Evolutionary conservation across 2,113 vertebrate genomes (phyloP), one percentile per base, ranked within the genome.

Genomic region (Lasiurus cinereus): DNA sequence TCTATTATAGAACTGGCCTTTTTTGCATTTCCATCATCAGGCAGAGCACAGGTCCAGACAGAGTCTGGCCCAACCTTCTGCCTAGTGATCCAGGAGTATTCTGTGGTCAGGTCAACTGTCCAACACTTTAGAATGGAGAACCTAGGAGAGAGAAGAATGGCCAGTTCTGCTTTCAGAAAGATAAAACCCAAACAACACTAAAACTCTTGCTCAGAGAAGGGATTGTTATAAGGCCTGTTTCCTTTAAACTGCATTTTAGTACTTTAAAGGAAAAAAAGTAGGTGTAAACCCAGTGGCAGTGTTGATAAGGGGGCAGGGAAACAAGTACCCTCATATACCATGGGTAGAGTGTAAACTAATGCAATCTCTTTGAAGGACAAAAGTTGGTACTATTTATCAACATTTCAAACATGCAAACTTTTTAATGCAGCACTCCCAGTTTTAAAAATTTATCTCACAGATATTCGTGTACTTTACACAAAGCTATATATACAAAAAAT

Each of bases 1-100:
- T 95, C 94, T 93, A 54, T 94, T 96, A 88, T 87, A 97, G 89
- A 90, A 91, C 70, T 76, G 72, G 91, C 78, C 91, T 84, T 79
- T 83, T 84, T 36, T 93, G 85, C 91, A 67, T 67, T 93, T 96
- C 52, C 93, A 91, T 93, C 85, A 67, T 72, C 69, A 72, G 54
- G 50, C 93, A 87, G 18, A 76, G 33, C 93, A 83, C 72, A 39
- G 39, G 76, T 83, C 90, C 13, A 1, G 82, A 33, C 13, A 1
- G 82, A 33, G 36, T 83, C 94, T 92, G 72, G 74, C n/a, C 84
- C 88, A 62, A 54, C 73, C 50, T 94, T 86, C 69, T 70, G n/a
- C 79, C 88, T 82, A 64, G 73, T 77, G 33, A 96, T 80, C 87
- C 36, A 52, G 36, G 90, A 88, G 93, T 96, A 72, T 93, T 94